phyloP scores from a whole-genome alignment of 2,797 vertebrate species.

The Orientallactaga sibirica region DNA sequence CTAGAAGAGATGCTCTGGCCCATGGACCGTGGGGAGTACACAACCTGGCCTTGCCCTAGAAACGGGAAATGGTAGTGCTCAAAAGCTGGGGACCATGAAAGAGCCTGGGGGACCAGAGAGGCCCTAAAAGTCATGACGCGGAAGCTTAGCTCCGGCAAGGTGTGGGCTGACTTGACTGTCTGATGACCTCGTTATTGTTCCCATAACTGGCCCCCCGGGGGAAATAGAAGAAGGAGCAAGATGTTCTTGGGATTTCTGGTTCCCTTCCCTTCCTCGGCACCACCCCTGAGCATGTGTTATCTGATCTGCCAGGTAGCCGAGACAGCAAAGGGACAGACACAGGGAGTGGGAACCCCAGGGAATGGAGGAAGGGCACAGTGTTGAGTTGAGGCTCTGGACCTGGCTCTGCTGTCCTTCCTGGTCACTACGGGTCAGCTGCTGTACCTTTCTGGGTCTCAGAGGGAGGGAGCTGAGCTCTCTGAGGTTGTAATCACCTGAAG shows the following conservation, averaged over 20 bases:
- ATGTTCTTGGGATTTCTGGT: background rate
- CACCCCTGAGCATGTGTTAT: background rate
- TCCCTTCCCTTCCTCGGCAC: background rate
- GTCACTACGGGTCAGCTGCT: background rate
- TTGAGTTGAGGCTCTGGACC: background rate
- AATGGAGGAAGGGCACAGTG: background rate
- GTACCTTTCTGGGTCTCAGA: background rate
- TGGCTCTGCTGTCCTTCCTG: background rate
- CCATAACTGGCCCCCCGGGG: background rate
- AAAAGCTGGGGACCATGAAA: background rate
- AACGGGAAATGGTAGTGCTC: background rate
- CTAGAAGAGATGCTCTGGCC: background rate
- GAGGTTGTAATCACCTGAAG: background rate
- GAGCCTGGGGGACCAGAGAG: background rate
- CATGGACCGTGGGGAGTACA: background rate
- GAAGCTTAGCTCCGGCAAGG: background rate
- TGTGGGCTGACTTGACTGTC: background rate
- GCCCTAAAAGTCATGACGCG: background rate
- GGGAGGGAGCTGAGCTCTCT: background rate
- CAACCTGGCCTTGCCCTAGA: background rate
- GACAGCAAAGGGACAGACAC: background rate
- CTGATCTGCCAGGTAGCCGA: fast-evolving
- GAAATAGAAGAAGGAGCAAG: background rate
- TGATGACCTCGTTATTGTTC: background rate
- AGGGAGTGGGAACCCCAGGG: background rate